phyloP scores from a whole-genome alignment of 2,113 vertebrate genomes.

The Colaptes auratus region DNA sequence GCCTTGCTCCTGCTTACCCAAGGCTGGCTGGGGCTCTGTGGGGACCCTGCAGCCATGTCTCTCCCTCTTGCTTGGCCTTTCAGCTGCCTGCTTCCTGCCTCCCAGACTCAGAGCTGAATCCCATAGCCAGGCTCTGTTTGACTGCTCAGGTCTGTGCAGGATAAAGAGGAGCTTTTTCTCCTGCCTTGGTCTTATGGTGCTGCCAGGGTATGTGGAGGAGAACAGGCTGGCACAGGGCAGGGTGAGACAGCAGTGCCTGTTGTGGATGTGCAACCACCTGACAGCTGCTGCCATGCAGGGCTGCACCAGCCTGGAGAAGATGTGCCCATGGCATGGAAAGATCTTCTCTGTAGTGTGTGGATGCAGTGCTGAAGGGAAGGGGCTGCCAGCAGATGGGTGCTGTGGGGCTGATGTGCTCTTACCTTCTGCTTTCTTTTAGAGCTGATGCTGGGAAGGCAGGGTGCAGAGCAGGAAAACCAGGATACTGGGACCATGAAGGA shows the following conservation, averaged over 20 bases:
- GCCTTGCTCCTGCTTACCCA: neutral
- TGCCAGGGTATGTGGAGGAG: neutral
- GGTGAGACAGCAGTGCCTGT: neutral
- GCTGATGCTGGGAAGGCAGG: conserved; percentile 68
- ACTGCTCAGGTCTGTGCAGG: neutral
- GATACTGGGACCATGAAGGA: conserved; percentile 69
- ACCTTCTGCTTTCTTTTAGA: conserved; percentile 73
- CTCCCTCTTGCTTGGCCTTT: neutral
- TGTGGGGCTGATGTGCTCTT: neutral
- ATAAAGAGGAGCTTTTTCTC: neutral
- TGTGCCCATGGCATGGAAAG: fast-evolving
- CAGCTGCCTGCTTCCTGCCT: neutral
- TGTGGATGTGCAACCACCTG: neutral
- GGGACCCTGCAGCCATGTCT: neutral
- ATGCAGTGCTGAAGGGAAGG: neutral
- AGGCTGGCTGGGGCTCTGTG: neutral
- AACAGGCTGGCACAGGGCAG: neutral
- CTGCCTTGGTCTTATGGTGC: neutral
- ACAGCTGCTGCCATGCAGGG: neutral
- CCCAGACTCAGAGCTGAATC: neutral
- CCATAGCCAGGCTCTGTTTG: neutral
- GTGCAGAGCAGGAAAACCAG: conserved; percentile 66
- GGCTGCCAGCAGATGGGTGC: neutral
- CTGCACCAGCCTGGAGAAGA: neutral
- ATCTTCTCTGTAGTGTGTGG: neutral